Percentiles rank a stretch among this genome's conserved stretches.
Evolutionary conservation across 1,140 invertebrate species (phyloP).

Genomic region (Zeugodacus cucurbitae): DNA sequence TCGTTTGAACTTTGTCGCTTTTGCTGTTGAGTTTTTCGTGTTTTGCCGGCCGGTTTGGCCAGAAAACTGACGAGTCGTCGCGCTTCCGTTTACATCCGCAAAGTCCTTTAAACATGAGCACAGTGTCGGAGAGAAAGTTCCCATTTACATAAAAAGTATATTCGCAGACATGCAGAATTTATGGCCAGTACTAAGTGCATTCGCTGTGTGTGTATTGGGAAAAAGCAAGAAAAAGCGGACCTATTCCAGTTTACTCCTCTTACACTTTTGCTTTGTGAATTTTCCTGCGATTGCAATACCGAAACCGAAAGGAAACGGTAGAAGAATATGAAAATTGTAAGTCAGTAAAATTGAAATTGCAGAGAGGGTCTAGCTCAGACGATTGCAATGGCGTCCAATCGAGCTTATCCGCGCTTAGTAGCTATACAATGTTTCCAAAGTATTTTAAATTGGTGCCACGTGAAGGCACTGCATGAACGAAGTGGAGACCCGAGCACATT

Average conservation of each 20-base stretch:
- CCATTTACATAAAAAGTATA: not conserved
- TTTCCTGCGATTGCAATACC: not conserved
- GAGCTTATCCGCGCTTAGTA: not conserved
- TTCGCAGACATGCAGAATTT: not conserved
- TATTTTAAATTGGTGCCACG: not conserved
- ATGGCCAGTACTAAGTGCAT: not conserved
- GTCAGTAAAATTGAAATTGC: not conserved
- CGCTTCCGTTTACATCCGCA: not conserved
- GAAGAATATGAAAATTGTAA: not conserved
- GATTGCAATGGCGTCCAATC: not conserved
- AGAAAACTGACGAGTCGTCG: not conserved
- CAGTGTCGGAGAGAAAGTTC: not conserved
- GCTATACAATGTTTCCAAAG: not conserved
- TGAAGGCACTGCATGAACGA: too few relatives aligned
- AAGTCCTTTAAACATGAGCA: not conserved
- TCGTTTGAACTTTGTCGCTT: not conserved
- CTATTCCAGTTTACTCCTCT: not conserved
- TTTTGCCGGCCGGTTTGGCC: not conserved
- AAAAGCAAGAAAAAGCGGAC: not conserved
- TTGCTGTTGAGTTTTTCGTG: not conserved
- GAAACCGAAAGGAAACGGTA: not conserved
- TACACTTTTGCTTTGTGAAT: not conserved
- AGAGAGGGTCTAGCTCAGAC: not conserved
- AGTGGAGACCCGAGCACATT: too few relatives aligned
- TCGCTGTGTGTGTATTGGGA: not conserved